Evolutionary conservation across 2,797 vertebrate species (phyloP), one percentile per base, ranked within the genome.

Genomic region (Coregonus suidteri): DNA sequence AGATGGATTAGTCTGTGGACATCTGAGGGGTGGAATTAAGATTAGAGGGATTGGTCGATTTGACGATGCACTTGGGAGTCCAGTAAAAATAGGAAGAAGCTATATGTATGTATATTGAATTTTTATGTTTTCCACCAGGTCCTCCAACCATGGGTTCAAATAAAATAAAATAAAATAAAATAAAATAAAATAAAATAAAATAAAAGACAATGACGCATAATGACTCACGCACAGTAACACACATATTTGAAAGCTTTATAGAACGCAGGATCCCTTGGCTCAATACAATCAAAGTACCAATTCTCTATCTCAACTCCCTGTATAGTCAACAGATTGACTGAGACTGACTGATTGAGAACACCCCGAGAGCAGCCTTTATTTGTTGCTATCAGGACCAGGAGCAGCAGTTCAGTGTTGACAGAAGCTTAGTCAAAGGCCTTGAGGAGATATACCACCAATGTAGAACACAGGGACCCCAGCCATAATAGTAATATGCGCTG

Each of bases 371-470:
- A 56, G 81, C 78, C 64, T 47, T n/a, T n/a, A 56, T 18, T 25
- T 25, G 47, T 56, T 14, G 20, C 9, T 13, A 30, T 20, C 59
- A 64, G 3, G 59, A 25, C 1, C 20, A 86, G 25, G 47, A 71
- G 64, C 75, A 81, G 69, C 7, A 74, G 47, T 65, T 66, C 25
- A 53, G 74, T 16, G 56, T 31, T 76, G 72, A 70, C 11, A 0
- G 77, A 56, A 77, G 80, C 85, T 86, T 83, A 78, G 77, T 73
- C 14, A 53, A 62, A 62, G 71, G 77, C 82, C 82, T 80, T 6
- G 16, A 85, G 81, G 81, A 83, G 80, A 85, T 88, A 85, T 87
- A 79, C 87, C 87, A 83, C 84, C 83, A 78, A 64, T 73, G 84
- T 71, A 80, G 76, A 88, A 89, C 82, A 83, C 54, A 85, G 51